Conservation (phyloP, 2,888 invertebrate species). For the Lomographa bimaculata region DNA sequence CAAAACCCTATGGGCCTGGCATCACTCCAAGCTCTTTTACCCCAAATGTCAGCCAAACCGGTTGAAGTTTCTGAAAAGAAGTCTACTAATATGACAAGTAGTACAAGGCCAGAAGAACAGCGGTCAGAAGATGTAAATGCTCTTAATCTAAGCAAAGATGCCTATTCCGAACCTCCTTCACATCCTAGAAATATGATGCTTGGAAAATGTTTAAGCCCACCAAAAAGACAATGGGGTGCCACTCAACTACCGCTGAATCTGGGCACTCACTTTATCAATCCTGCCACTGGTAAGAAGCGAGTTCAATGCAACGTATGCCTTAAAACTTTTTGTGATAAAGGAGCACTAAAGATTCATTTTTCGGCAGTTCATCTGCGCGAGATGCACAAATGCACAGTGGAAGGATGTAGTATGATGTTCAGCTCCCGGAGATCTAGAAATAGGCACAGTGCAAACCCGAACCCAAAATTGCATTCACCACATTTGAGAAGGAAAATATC, state of each 20-base stretch:
- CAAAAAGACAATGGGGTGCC: constrained; percentile 92
- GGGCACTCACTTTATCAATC: constrained; percentile 95
- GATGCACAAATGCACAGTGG: constrained; percentile 99
- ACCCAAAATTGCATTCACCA: constrained; percentile 98
- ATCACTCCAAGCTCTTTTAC: constrained; percentile 85
- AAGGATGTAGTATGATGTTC: constrained; percentile 99
- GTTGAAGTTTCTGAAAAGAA: constrained; percentile 68
- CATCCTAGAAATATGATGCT: constrained; percentile 79
- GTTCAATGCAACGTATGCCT: constrained; percentile 99
- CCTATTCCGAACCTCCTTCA: constrained; percentile 59
- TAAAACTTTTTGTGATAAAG: constrained; percentile 99
- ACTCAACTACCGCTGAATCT: constrained; percentile 90
- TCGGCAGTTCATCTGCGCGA: constrained; percentile 99
- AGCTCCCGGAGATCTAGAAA: constrained; percentile 97
- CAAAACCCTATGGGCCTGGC: constrained; percentile 85
- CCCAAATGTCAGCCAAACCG: constrained; percentile 83
- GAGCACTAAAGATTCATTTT: constrained; percentile 99
- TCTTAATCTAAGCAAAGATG: constrained; percentile 76
- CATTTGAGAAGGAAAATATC: constrained; percentile 96
- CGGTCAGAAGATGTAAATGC: constrained; percentile 70
- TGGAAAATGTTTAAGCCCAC: constrained; percentile 88
- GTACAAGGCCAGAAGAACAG: constrained; percentile 58
- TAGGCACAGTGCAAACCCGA: constrained; percentile 98
- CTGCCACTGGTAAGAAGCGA: constrained; percentile 96
- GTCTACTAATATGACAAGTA: constrained; percentile 48